A percentile compares a stretch with the other conserved stretches of the same genome.
Evolutionary conservation across 53 echinoderm and acorn worm species (phyloP).

Genomic region (Echinarachnius parma): DNA sequence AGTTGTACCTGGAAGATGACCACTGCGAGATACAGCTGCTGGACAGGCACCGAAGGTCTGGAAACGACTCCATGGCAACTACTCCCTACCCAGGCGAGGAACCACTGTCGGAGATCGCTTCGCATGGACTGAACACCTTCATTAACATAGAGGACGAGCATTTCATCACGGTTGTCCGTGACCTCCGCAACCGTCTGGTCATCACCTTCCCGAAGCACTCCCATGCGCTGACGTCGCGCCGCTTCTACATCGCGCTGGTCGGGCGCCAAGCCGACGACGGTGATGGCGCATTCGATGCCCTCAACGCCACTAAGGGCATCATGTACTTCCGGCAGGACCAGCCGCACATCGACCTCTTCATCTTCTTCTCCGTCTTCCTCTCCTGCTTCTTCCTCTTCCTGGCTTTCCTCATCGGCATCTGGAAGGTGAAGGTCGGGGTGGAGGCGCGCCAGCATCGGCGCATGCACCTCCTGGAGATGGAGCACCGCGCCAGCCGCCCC

Average conservation of each 20-base stretch:
- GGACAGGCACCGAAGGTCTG: slow-evolving; percentile 17
- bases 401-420: slow-evolving; percentile 82
- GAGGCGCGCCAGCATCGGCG: slow-evolving; percentile 78
- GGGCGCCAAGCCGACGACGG: slow-evolving; percentile 48
- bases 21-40: too few relatives aligned
- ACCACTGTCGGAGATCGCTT: slow-evolving; percentile 30
- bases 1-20: too few relatives aligned
- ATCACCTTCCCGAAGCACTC: slow-evolving; percentile 74
- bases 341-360: slow-evolving; percentile 96
- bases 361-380: slow-evolving; percentile 98
- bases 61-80: neutral
- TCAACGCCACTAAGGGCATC: slow-evolving; percentile 73
- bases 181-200: slow-evolving; percentile 77
- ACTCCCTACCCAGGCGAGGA: slow-evolving; percentile 21
- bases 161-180: slow-evolving; percentile 74
- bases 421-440: slow-evolving; percentile 90
- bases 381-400: slow-evolving; percentile 96
- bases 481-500: slow-evolving; percentile 85
- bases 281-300: too few relatives aligned
- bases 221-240: slow-evolving; percentile 64
- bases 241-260: slow-evolving; percentile 82
- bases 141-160: slow-evolving; percentile 63
- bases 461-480: slow-evolving; percentile 76
- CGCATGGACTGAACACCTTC: slow-evolving; percentile 74
- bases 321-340: slow-evolving; percentile 95